A percentile compares a stretch with the other conserved stretches of the same genome.
These are phyloP conservation scores for Lepidurus apus DNA, from an alignment of 1,140 invertebrate species.

Conservation along the genomic window DNA sequence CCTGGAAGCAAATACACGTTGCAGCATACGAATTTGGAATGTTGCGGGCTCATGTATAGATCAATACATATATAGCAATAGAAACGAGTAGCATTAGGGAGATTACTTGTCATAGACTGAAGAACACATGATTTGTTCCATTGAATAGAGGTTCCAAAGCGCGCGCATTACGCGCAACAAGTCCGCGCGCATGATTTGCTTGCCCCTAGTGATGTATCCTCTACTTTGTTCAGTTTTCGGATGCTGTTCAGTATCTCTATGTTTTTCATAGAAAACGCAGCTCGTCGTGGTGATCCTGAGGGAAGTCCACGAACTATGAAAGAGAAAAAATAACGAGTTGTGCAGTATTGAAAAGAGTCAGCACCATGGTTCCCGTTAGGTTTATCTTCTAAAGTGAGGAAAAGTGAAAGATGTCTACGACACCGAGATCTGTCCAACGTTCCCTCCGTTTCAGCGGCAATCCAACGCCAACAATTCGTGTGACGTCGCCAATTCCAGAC, in stretches of 20 bases:
- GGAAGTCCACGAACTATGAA: background rate
- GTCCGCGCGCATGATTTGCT: background rate
- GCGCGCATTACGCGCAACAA: slow-evolving; percentile 9
- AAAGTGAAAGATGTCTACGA: background rate
- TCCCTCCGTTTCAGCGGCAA: background rate
- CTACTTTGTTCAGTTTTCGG: background rate
- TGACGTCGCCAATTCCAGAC: slow-evolving; percentile 32
- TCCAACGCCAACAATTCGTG: slow-evolving; percentile 31
- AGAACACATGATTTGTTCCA: background rate
- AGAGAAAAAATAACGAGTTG: background rate
- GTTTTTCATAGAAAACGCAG: background rate
- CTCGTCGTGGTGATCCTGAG: background rate
- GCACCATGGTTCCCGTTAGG: background rate
- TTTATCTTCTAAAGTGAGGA: background rate
- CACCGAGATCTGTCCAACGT: background rate
- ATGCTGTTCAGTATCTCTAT: slow-evolving; percentile 2
- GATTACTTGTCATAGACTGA: background rate
- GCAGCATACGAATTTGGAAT: too few relatives aligned
- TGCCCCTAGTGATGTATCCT: background rate
- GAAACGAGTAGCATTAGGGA: background rate
- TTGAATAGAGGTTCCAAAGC: background rate
- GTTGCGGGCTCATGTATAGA: too few relatives aligned
- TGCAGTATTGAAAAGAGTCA: background rate
- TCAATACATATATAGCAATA: background rate
- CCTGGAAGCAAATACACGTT: too few relatives aligned